Conservation (phyloP, 1,140 invertebrate species). For the Megathymus violae region DNA sequence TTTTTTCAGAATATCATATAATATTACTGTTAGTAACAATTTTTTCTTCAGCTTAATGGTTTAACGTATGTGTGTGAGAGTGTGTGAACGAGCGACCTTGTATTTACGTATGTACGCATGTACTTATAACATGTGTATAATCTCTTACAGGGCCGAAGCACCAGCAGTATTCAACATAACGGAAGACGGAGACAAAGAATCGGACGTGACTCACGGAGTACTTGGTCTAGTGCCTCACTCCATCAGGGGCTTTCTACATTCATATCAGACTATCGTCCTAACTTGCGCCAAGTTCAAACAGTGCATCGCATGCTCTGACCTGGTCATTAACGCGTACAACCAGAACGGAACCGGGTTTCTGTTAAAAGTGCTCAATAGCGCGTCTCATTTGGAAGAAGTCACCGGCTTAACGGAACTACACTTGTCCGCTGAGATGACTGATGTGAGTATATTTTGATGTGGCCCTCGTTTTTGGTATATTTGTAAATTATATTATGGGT, state of each 20-base stretch:
- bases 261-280: conserved; percentile 91
- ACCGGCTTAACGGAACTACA: conserved; percentile 93
- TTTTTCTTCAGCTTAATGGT: too few relatives aligned
- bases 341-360: conserved; percentile 91
- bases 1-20: too few relatives aligned
- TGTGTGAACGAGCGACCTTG: too few relatives aligned
- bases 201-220: conserved; percentile 85
- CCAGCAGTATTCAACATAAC: conserved; percentile 84
- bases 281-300: conserved; percentile 93
- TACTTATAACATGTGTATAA: conserved; percentile 1
- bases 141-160: conserved; percentile 84
- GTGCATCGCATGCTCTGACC: conserved; percentile 95
- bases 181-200: conserved; percentile 55
- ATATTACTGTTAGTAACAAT: too few relatives aligned
- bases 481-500: too few relatives aligned
- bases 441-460: conserved; percentile 78
- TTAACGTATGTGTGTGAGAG: too few relatives aligned
- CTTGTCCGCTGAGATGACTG: conserved; percentile 85
- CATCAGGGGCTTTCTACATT: conserved; percentile 94
- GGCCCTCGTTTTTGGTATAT: too few relatives aligned
- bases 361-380: conserved; percentile 92
- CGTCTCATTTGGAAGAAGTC: conserved; percentile 93
- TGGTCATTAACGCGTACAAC: conserved; percentile 88
- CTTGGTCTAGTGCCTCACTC: conserved; percentile 97
- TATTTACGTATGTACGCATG: too few relatives aligned